Conservation (phyloP, 2,797 vertebrate species). For the Manis javanica region DNA sequence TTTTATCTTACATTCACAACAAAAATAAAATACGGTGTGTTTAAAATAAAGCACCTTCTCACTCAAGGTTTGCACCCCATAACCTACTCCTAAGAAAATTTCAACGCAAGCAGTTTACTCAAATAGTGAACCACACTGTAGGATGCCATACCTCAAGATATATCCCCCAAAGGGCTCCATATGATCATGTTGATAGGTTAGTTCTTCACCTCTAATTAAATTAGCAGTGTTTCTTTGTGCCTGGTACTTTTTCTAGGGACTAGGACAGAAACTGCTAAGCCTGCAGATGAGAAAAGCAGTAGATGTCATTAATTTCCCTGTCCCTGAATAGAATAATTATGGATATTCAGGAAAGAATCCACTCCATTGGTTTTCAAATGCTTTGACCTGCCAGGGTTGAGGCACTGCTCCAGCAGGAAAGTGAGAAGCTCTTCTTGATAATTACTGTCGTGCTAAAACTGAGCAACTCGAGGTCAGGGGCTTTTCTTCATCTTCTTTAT, state of each 20-base stretch:
- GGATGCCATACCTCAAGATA: neutral
- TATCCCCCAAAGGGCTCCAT: neutral
- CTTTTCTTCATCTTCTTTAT: slow-evolving; percentile 14
- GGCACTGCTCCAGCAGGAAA: neutral
- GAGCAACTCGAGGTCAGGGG: neutral
- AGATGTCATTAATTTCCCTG: slow-evolving; percentile 7
- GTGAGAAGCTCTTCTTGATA: slow-evolving; percentile 5
- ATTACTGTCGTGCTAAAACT: neutral
- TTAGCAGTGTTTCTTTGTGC: slow-evolving; percentile 32
- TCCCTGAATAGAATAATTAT: slow-evolving; percentile 26
- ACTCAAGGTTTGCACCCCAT: neutral
- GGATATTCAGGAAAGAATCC: neutral
- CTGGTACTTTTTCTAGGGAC: neutral
- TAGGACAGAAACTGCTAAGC: slow-evolving; percentile 43
- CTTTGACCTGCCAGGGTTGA: neutral
- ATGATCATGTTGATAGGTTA: neutral
- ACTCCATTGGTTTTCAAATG: slow-evolving; percentile 43
- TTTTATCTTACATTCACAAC: neutral
- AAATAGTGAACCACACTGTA: neutral
- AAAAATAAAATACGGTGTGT: neutral
- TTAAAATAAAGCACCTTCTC: neutral
- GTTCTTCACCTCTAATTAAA: slow-evolving; percentile 18
- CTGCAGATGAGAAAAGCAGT: slow-evolving; percentile 22
- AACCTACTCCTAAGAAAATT: slow-evolving; percentile 22
- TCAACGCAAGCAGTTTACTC: neutral